Evolutionary conservation across 2,797 vertebrate genomes (phyloP).

Genomic region (Sternotherus odoratus): DNA sequence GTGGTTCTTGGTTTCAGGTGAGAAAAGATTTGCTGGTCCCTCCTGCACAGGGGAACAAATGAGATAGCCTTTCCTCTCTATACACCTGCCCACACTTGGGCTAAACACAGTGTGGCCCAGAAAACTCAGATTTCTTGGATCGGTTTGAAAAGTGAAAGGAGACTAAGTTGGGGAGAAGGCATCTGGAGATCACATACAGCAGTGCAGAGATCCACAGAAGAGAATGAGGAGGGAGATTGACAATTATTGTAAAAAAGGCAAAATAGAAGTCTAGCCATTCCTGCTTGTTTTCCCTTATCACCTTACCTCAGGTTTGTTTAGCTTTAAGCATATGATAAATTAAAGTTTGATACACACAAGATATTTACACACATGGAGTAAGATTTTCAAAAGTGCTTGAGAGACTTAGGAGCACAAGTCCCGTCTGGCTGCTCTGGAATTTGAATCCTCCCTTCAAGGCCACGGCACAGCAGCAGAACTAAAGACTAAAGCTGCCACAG

Average conservation of each 20-base stretch:
- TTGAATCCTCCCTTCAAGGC: background rate
- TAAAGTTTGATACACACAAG: background rate
- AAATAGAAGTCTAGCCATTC: background rate
- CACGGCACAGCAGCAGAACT: background rate
- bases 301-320: background rate
- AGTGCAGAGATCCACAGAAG: background rate
- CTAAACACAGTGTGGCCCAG: background rate
- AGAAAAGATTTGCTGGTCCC: background rate
- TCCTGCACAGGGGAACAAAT: background rate
- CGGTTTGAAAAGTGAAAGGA: slow-evolving; percentile 26
- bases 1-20: slow-evolving; percentile 24
- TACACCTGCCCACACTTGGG: background rate
- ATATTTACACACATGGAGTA: background rate
- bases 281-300: background rate
- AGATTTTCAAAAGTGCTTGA: background rate
- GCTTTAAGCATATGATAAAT: background rate
- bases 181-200: background rate
- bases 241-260: background rate
- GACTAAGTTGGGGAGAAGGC: background rate
- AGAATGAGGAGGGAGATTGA: background rate
- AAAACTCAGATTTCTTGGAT: background rate
- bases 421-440: background rate
- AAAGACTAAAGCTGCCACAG: fast-evolving
- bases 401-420: background rate
- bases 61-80: background rate